phyloP scores from a whole-genome alignment of 2,113 vertebrate genomes.

The Rynchops niger region DNA sequence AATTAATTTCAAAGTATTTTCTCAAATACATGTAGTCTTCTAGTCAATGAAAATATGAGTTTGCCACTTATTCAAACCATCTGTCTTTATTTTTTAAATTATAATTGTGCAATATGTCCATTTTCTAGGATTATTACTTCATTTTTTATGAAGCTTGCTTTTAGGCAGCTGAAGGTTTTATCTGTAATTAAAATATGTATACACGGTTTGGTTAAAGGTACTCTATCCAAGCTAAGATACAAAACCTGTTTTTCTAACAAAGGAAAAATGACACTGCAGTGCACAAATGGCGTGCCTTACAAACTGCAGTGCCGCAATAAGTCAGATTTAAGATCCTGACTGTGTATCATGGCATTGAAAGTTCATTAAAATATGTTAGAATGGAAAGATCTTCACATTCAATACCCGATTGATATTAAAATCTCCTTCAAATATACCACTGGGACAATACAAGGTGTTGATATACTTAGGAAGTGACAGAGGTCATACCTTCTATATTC shows the following conservation, averaged over 20 bases:
- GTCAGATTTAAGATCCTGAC: neutral
- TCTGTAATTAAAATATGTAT: neutral
- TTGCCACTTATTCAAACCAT: constrained; percentile 63
- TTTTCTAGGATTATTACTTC: constrained; percentile 24
- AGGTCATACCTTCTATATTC: neutral
- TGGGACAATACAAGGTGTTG: neutral
- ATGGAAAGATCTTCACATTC: neutral
- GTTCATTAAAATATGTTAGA: constrained; percentile 23
- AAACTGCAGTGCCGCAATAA: neutral
- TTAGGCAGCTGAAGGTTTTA: neutral
- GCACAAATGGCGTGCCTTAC: neutral
- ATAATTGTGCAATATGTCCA: constrained; percentile 39
- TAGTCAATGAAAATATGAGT: constrained; percentile 56
- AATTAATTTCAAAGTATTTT: constrained; percentile 65
- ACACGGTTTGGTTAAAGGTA: neutral
- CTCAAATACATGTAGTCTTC: constrained; percentile 48
- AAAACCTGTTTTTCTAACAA: neutral
- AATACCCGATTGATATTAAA: constrained; percentile 11
- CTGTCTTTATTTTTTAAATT: constrained; percentile 51
- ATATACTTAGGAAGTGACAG: neutral
- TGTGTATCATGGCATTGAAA: neutral
- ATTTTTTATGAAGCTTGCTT: neutral
- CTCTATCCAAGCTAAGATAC: neutral
- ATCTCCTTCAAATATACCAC: neutral
- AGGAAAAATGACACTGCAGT: neutral